A percentile compares a stretch with the other conserved stretches of the same genome.
Conservation (phyloP, 2,113 vertebrate genomes). For the Alethe castanea region DNA sequence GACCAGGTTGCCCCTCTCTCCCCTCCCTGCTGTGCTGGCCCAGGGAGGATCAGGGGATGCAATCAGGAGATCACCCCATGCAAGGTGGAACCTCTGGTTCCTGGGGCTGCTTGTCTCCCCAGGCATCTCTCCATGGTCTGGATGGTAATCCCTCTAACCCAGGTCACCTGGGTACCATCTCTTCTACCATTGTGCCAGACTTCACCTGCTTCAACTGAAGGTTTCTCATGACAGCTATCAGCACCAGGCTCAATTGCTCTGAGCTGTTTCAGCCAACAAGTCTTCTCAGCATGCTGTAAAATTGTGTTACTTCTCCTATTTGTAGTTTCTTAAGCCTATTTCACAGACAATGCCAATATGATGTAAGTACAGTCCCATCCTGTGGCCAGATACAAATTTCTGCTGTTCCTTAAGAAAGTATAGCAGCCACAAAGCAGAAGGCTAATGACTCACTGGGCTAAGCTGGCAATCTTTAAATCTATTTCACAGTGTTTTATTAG, state of each 20-base stretch:
- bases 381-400: neutral
- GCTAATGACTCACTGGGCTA: neutral
- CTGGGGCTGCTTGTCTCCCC: neutral
- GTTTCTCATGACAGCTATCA: neutral
- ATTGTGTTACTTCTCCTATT: neutral
- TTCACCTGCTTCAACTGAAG: neutral
- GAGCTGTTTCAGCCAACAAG: neutral
- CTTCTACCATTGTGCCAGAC: neutral
- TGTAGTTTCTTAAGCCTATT: neutral
- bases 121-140: accelerated
- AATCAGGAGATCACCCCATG: neutral
- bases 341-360: neutral
- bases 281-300: neutral
- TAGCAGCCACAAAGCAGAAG: neutral
- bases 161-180: neutral
- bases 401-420: neutral
- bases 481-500: neutral
- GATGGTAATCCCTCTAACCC: neutral
- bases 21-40: accelerated
- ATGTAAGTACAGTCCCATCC: neutral
- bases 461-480: neutral
- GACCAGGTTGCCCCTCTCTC: neutral
- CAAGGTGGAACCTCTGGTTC: neutral
- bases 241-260: neutral
- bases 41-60: accelerated